Base-by-base conservation (phyloP, 37 sponge, comb jelly and placozoan species). In the Cladorhizidae sp. region DNA sequence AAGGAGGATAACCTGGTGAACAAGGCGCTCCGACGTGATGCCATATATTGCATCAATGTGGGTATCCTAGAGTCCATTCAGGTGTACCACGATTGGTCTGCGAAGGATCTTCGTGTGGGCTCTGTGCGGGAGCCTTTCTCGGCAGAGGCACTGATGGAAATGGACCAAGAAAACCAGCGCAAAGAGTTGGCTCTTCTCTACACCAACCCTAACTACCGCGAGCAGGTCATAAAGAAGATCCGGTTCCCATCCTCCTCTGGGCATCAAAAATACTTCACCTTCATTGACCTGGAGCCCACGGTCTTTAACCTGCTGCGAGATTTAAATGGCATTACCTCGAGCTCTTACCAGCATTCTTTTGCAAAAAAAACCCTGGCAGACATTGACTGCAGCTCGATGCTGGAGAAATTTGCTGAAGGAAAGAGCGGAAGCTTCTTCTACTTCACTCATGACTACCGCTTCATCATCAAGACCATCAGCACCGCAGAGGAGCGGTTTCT, bases 381-480 rank as follows among this genome's bases (percentile, higher is more conserved):
- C 41, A 59, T 89, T 33, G 94, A 96, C 23, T 86, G 80, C 67
- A 75, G 77, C 57, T 89, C 76, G 43, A 88, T 96, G 91, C 51
- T 91, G 74, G 97, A 96, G 72, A 96, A 91, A 50, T 96, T 96
- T 79, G 93, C 94, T 1, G 97, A 96, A 38, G 97, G 97, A 23
- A 93, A 91, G 74, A 93, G 94, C 73, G 97, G 97, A 0, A 91
- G 92, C 76, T 96, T 96, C 79, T 96, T 96, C 80, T 96, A 93
- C 85, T 96, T 93, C 87, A 84, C 94, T 1, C 79, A 70, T 17
- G 94, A 96, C 45, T 86, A 50, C 40, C 79, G 87, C 33, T 96
- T 83, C 84, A 96, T 96, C 51, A 90, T 96, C 32, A 96, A 96
- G 73, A 96, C 97, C 0, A 87, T 96, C 33, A 88, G 83, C 7